phyloP scores from a whole-genome alignment of 2,888 invertebrate species.

The Harpagoxenus sublaevis region DNA sequence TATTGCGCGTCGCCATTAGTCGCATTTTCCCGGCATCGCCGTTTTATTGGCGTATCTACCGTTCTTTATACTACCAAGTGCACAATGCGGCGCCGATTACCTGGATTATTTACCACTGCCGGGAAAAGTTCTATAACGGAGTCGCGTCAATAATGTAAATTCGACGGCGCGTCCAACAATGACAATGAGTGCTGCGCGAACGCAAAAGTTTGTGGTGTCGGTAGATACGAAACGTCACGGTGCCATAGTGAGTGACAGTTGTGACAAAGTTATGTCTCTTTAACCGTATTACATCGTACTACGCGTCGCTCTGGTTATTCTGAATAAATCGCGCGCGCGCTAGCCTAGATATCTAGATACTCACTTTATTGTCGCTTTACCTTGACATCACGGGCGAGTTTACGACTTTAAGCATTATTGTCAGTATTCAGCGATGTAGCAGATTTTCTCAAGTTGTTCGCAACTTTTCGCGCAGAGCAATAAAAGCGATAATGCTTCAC shows the following conservation, averaged over 20 bases:
- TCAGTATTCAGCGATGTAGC: conserved; percentile 23
- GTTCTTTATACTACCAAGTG: conserved; percentile 56
- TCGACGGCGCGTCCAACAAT: conserved; percentile 64
- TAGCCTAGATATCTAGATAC: conserved; percentile 56
- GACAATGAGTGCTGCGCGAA: conserved; percentile 64
- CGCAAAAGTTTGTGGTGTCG: conserved; percentile 63
- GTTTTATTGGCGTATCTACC: conserved; percentile 63
- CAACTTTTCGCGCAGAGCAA: neutral
- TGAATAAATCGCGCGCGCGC: conserved; percentile 53
- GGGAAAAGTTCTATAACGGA: conserved; percentile 61
- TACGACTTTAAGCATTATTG: conserved; percentile 19
- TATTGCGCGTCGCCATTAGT: conserved; percentile 59
- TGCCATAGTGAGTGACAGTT: conserved; percentile 62
- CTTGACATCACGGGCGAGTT: conserved; percentile 49
- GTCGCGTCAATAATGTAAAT: conserved; percentile 70
- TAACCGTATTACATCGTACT: conserved; percentile 46
- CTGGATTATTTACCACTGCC: conserved; percentile 54
- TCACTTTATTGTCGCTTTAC: conserved; percentile 53
- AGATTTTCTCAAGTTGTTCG: conserved; percentile 1
- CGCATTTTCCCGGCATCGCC: conserved; percentile 44
- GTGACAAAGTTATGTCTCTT: conserved; percentile 65
- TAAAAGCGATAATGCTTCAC: neutral
- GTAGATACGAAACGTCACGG: conserved; percentile 47
- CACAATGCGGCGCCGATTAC: conserved; percentile 62
- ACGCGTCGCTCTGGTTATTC: conserved; percentile 41